Evolutionary conservation across 2,113 vertebrate genomes (phyloP).

Genomic region (Solea senegalensis): DNA sequence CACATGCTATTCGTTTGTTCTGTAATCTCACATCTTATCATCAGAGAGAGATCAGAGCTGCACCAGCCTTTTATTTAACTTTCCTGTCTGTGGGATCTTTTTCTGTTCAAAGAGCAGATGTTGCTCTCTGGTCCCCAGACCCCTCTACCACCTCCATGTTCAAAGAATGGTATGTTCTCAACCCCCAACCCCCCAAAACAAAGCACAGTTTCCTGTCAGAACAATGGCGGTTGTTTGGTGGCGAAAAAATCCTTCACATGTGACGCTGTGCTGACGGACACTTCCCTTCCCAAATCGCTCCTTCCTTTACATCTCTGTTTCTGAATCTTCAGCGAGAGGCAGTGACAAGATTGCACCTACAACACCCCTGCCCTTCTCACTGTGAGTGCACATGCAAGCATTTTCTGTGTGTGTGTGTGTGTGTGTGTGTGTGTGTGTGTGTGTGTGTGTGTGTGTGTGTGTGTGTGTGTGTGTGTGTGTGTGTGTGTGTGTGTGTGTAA

Average conservation of each 20-base stretch:
- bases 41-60: too few species aligned
- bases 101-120: constrained; percentile 66
- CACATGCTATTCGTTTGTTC: constrained; percentile 20
- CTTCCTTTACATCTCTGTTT: neutral
- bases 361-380: constrained; percentile 32
- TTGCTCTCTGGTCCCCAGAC: constrained; percentile 44
- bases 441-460: neutral
- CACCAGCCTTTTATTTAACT: too few species aligned
- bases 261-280: constrained; percentile 2
- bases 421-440: neutral
- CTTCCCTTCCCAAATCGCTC: neutral
- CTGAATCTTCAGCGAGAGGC: neutral
- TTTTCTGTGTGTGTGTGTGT: constrained; percentile 10
- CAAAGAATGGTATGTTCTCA: constrained; percentile 47
- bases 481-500: constrained; percentile 2
- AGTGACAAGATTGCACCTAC: neutral
- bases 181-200: constrained; percentile 17
- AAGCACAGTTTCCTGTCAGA: constrained; percentile 26
- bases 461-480: neutral
- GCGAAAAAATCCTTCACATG: neutral
- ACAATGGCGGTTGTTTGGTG: constrained; percentile 8
- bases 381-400: neutral
- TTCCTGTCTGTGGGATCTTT: constrained; percentile 23
- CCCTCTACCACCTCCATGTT: constrained; percentile 36
- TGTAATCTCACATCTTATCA: constrained; percentile 58